These are phyloP conservation scores for Ammodramus savannarum DNA, from an alignment of 2,113 vertebrate genomes.

Conservation along the genomic window DNA sequence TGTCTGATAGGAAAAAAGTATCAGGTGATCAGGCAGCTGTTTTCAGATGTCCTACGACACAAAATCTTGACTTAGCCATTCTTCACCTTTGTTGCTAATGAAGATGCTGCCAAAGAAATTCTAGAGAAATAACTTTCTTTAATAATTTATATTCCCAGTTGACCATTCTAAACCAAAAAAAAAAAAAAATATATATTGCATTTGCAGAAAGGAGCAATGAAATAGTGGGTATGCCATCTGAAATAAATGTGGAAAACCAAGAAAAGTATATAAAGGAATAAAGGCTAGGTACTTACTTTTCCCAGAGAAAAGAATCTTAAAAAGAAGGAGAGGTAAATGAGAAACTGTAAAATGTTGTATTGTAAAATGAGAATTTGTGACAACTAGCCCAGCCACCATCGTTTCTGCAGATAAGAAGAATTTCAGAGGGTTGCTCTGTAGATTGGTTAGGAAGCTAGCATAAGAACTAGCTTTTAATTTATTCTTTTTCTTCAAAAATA, in stretches of 20 bases:
- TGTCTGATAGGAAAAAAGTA: neutral
- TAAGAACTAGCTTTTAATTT: neutral
- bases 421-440: neutral
- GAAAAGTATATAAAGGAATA: neutral
- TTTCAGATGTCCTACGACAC: neutral
- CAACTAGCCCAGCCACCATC: neutral
- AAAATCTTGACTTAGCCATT: neutral
- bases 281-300: neutral
- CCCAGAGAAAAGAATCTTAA: neutral
- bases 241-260: neutral
- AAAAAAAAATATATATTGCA: neutral
- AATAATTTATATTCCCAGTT: neutral
- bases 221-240: neutral
- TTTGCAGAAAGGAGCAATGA: neutral
- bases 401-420: neutral
- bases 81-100: neutral
- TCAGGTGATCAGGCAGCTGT: neutral
- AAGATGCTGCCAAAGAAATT: neutral
- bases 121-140: neutral
- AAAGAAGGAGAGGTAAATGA: neutral
- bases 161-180: neutral
- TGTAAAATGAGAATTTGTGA: neutral
- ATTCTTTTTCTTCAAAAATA: neutral
- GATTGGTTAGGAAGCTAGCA: neutral
- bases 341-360: neutral